Conservation (phyloP, 2,113 vertebrate species). For the Corythaixoides concolor region DNA sequence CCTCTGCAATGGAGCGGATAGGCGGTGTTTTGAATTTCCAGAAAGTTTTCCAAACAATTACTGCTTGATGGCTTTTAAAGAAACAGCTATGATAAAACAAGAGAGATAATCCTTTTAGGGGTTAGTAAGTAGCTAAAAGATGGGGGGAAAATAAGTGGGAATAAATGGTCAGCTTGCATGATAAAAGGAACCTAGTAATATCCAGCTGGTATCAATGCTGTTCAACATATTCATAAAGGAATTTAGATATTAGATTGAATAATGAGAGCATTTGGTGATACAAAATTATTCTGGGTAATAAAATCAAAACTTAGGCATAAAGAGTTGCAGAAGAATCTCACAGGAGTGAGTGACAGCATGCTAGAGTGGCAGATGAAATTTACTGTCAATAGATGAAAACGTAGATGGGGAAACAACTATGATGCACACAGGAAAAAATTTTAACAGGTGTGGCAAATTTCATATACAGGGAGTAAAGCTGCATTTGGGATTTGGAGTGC, state of each 20-base stretch:
- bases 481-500: not conserved
- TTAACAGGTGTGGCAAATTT: slow-evolving; percentile 26
- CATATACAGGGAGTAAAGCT: not conserved
- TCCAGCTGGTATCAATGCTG: slow-evolving; percentile 49
- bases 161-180: slow-evolving; percentile 18
- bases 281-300: slow-evolving; percentile 47
- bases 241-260: slow-evolving; percentile 57
- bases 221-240: slow-evolving; percentile 52
- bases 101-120: not conserved
- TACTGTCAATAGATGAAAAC: slow-evolving; percentile 61
- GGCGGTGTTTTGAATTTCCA: not conserved
- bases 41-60: not conserved
- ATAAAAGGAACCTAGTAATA: slow-evolving; percentile 1
- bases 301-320: slow-evolving; percentile 39
- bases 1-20: not conserved
- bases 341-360: slow-evolving; percentile 58
- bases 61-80: not conserved
- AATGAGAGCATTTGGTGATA: slow-evolving; percentile 56
- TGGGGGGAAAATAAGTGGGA: not conserved
- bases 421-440: slow-evolving; percentile 38
- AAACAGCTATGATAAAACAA: not conserved
- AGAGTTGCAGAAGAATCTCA: slow-evolving; percentile 43
- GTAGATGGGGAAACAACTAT: slow-evolving; percentile 50
- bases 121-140: slow-evolving; percentile 36
- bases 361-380: slow-evolving; percentile 62